Evolutionary conservation across 2,113 vertebrate species (phyloP).

Genomic region (Eubucco bourcierii): DNA sequence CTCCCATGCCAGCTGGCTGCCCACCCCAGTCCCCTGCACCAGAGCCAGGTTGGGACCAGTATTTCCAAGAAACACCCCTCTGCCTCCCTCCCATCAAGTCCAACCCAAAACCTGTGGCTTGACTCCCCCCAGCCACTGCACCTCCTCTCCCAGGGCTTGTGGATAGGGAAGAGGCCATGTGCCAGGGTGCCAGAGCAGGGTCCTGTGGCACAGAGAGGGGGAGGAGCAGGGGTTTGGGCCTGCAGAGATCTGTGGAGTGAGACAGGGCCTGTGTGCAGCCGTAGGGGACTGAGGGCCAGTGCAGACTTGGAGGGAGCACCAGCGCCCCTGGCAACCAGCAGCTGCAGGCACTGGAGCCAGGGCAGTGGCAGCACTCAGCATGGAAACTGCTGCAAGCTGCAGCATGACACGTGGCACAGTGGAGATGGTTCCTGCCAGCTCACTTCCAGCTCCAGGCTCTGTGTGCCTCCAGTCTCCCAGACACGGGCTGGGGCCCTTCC

Average conservation of each 20-base stretch:
- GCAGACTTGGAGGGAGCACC: neutral
- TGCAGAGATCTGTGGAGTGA: rapidly evolving
- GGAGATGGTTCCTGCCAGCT: rapidly evolving
- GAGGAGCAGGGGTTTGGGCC: neutral
- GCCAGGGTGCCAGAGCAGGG: neutral
- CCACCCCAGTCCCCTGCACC: neutral
- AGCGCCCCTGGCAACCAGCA: rapidly evolving
- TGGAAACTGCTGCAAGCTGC: rapidly evolving
- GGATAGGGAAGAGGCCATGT: neutral
- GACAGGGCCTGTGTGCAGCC: neutral
- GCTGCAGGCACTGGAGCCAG: neutral
- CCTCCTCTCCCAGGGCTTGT: rapidly evolving
- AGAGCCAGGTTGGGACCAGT: neutral
- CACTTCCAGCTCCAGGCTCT: neutral
- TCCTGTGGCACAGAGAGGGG: rapidly evolving
- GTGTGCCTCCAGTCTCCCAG: rapidly evolving
- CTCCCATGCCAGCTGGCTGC: neutral
- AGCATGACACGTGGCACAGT: rapidly evolving
- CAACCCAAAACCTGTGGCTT: neutral
- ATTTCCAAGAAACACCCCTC: neutral
- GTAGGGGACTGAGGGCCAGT: neutral
- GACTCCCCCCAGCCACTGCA: neutral
- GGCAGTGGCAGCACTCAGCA: rapidly evolving
- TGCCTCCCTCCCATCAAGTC: neutral
- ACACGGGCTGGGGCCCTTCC: neutral